phyloP scores from a whole-genome alignment of 2,797 vertebrate genomes.

The Cetoscarus ocellatus region DNA sequence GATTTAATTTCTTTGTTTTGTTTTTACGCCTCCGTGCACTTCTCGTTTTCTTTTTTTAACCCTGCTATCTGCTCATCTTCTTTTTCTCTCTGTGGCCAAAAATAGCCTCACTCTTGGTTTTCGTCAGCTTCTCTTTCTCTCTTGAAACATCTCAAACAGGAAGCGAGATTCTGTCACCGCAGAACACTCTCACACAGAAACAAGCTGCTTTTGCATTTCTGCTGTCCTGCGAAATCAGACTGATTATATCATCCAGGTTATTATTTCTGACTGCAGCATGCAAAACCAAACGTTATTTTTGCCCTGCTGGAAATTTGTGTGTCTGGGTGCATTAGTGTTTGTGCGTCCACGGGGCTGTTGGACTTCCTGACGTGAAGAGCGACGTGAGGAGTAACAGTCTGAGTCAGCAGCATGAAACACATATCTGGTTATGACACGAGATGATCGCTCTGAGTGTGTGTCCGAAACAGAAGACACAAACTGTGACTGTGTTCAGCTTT shows the following conservation, averaged over 20 bases:
- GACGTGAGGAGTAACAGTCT: slow-evolving; percentile 36
- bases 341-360: slow-evolving; percentile 2
- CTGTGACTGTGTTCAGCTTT: background rate
- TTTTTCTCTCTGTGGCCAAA: slow-evolving; percentile 19
- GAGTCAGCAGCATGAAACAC: slow-evolving; percentile 50
- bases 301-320: background rate
- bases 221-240: slow-evolving; percentile 27
- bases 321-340: slow-evolving; percentile 1
- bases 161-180: slow-evolving; percentile 55
- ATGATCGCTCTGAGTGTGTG: slow-evolving; percentile 9
- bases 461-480: background rate
- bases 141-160: slow-evolving; percentile 67
- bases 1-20: background rate
- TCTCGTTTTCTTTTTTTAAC: slow-evolving; percentile 19
- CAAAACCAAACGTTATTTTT: slow-evolving; percentile 4
- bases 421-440: slow-evolving; percentile 46
- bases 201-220: slow-evolving; percentile 12
- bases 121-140: background rate
- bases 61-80: slow-evolving; percentile 26
- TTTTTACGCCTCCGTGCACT: slow-evolving; percentile 8
- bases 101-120: background rate
- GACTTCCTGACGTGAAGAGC: slow-evolving; percentile 21
- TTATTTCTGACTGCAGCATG: slow-evolving; percentile 20
- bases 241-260: slow-evolving; percentile 16
- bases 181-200: slow-evolving; percentile 25